A percentile compares a stretch with the other conserved stretches of the same genome.
phyloP scores from a whole-genome alignment of 2,888 invertebrate genomes.

The Dioctria rufipes region DNA sequence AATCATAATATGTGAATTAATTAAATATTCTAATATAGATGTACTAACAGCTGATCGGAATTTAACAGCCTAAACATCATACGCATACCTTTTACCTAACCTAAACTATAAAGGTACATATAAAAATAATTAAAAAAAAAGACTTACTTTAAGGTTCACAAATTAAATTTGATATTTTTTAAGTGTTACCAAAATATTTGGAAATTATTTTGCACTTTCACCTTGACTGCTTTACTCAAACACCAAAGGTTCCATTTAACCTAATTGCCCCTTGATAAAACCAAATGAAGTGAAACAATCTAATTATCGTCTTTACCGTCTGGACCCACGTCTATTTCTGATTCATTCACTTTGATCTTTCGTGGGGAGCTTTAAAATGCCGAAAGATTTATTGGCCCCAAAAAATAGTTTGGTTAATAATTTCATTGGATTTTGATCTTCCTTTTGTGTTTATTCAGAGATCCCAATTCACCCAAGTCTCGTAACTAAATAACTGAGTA shows the following conservation, averaged over 20 bases:
- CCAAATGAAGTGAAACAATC: constrained; percentile 46
- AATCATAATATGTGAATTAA: too few species aligned
- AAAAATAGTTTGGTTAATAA: constrained; percentile 52
- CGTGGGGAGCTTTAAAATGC: constrained; percentile 29
- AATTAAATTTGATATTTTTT: too few species aligned
- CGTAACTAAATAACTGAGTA: constrained; percentile 48
- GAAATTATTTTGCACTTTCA: not conserved
- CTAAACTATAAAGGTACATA: too few species aligned
- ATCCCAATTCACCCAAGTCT: constrained; percentile 14
- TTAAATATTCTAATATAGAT: too few species aligned
- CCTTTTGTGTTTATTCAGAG: constrained; percentile 27
- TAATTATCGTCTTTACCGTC: constrained; percentile 40
- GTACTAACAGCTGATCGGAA: too few species aligned
- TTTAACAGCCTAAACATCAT: too few species aligned
- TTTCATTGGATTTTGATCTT: constrained; percentile 42
- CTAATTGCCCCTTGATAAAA: constrained; percentile 51
- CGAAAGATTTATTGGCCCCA: constrained; percentile 52
- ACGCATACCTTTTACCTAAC: too few species aligned
- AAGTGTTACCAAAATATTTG: not conserved
- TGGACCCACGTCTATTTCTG: constrained; percentile 31
- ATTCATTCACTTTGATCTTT: not conserved
- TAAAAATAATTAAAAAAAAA: too few species aligned
- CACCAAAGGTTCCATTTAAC: constrained; percentile 24
- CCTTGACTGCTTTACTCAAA: constrained; percentile 42
- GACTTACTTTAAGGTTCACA: too few species aligned